Base-by-base conservation (phyloP, 2,113 vertebrate species). In the Corapipo altera region DNA sequence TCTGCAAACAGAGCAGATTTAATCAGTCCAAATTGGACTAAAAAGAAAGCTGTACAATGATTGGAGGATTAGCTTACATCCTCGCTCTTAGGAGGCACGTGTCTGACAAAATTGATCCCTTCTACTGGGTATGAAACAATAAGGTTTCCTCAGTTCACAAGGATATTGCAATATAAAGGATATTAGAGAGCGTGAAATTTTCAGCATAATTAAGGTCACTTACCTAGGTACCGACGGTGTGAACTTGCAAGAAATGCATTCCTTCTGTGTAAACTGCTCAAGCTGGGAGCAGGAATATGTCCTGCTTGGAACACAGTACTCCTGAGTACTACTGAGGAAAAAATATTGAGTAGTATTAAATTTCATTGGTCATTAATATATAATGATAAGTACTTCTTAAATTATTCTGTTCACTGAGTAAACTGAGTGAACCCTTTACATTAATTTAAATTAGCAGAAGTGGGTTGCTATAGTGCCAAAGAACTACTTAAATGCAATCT, bases 211-310 rank as follows among this genome's bases (percentile, higher is more conserved):
- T 74, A 52, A 39, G 3, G 27, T 62, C 43, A 49, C 23, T 79
- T 77, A 48, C 35, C 24, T 4, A 44, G 33, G 33, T 35, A 33
- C 4, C 0, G 0, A 58, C 0, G 2, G 33, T 67, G 62, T 39
- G 39, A 79, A 61, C 59, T 78, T 82, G 43, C 71, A 75, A 64
- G 17, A 88, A 82, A 65, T 5, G 0, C 7, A 33, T 46, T 74
- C 27, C 23, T 87, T 58, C 77, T 51, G 11, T 22, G 15, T 44
- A 44, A 81, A 51, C 24, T 85, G 12, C 43, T 43, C 43, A 43
- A 66, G 20, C 35, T 77, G 30, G 20, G 35, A 54, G 35, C 1
- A 1, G 51, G 17, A 51, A 28, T 48, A 49, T 22, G 7, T 66
- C 51, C 57, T 87, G 46, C 43, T 71, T 52, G 65, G 62, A 35